Evolutionary conservation across 64 coral and sea anemone species (phyloP), one percentile per base, ranked within the genome.

Genomic region (Trachythela sp.): DNA sequence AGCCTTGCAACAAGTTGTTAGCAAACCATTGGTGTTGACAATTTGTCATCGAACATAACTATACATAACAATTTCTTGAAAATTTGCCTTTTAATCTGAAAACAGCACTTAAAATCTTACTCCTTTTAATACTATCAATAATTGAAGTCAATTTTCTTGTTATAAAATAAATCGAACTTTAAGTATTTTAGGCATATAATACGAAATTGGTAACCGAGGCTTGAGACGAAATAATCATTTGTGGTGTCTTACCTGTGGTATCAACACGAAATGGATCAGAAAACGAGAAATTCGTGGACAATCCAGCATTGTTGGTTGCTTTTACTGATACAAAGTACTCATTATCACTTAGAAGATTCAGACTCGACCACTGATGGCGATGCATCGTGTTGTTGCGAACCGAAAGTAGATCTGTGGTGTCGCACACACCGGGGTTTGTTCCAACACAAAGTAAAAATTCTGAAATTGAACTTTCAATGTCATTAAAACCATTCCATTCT

Each of bases 201-300:
- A n/a, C n/a, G n/a, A n/a, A n/a, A n/a, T n/a, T n/a, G n/a, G n/a
- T n/a, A n/a, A n/a, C n/a, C n/a, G n/a, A n/a, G n/a, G n/a, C n/a
- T n/a, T n/a, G n/a, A n/a, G n/a, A n/a, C n/a, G n/a, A n/a, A n/a
- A n/a, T n/a, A n/a, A n/a, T n/a, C n/a, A n/a, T n/a, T n/a, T n/a
- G n/a, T n/a, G n/a, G n/a, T n/a, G n/a, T n/a, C n/a, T n/a, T 84
- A 95, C 96, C 93, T 59, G 96, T 95, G 84, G 59, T 91, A 35
- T 99, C 96, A 24, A 99, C 89, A 13, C 31, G 68, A 22, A 99
- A 89, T 34, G 93, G 93, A 42, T 84, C 85, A 11, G 96, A 99
- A n/a, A 93, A 94, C 24, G 60, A 20, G 0, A 90, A 59, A 17
- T 56, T 43, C 70, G 93, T 99, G 0, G 43, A 42, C 0, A 99